Base-by-base conservation (phyloP, 2,888 invertebrate species). In the Carterocephalus palaemon region DNA sequence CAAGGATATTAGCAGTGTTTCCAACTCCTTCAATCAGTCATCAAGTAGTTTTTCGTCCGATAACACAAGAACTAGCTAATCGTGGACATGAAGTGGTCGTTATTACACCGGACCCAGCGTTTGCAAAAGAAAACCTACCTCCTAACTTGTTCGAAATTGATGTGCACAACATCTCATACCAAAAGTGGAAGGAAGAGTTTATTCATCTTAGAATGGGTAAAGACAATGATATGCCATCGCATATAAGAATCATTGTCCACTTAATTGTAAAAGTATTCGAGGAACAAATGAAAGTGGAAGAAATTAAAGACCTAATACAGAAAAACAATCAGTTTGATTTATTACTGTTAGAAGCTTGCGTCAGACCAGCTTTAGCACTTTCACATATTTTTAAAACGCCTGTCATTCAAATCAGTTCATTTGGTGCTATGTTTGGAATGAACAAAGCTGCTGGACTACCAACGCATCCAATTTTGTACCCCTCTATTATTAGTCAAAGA, bases 131-230 rank as follows among this genome's bases (percentile, higher is more conserved):
- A 8, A 3, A 56, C 13, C 8, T 53, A 1, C 67, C 67, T 4
- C 16, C 22, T 2, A 69, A 71, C 39, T 15, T 69, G 2, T 67
- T 57, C 4, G 79, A 84, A 59, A 75, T 85, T 1, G 64, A 76
- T 26, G 40, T 77, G 0, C 59, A 68, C 13, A 57, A 68, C 26
- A 5, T 64, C 2, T 66, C 70, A 0, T 68, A 68, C 13, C 28
- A 50, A 2, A 16, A 53, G 3, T 62, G 60, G 60, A 41, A 22
- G 2, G 45, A 58, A 1, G 17, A 28, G 2, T 13, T 42, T 2
- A 3, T 51, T 0, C 31, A 23, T 7, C 12, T 6, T 6, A 4
- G 6, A 10, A 13, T 10, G 6, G 9, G 15, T 7, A 33, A 26
- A 3, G n/a, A 10, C 13, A 12, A 9, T 7, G 38, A 15, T 16